Conservation (phyloP, 2,888 invertebrate species). For the Ochropleura plecta region DNA sequence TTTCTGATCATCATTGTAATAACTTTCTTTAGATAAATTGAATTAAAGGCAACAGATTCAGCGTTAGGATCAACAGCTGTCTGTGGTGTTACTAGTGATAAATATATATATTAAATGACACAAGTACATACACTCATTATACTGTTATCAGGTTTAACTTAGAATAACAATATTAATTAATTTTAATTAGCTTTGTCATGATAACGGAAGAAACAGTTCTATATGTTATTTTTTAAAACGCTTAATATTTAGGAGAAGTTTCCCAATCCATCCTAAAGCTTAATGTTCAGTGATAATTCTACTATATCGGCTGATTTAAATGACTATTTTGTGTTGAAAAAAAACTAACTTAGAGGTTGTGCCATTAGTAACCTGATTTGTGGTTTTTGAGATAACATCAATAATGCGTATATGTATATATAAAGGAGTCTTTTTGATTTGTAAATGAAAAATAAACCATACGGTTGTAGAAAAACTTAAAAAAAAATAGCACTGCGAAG, state of each 20-base stretch:
- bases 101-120: not conserved
- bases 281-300: not conserved
- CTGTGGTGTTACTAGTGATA: not conserved
- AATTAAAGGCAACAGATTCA: not conserved
- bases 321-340: not conserved
- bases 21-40: not conserved
- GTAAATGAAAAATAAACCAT: too few species aligned
- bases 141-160: not conserved
- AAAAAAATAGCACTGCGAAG: too few species aligned
- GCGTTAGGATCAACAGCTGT: not conserved
- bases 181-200: conserved; percentile 13
- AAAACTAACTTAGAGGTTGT: not conserved
- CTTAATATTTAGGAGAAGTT: not conserved
- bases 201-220: not conserved
- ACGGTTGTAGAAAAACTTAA: not conserved
- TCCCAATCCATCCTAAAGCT: not conserved
- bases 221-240: not conserved
- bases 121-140: conserved; percentile 10
- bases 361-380: too few species aligned
- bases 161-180: conserved; percentile 6
- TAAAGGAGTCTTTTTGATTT: too few species aligned
- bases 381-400: too few species aligned
- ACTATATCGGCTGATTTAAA: too few species aligned
- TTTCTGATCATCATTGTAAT: not conserved
- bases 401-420: too few species aligned